Evolutionary conservation across 2,797 vertebrate species (phyloP).

Genomic region (Micropoecilia bifurca): DNA sequence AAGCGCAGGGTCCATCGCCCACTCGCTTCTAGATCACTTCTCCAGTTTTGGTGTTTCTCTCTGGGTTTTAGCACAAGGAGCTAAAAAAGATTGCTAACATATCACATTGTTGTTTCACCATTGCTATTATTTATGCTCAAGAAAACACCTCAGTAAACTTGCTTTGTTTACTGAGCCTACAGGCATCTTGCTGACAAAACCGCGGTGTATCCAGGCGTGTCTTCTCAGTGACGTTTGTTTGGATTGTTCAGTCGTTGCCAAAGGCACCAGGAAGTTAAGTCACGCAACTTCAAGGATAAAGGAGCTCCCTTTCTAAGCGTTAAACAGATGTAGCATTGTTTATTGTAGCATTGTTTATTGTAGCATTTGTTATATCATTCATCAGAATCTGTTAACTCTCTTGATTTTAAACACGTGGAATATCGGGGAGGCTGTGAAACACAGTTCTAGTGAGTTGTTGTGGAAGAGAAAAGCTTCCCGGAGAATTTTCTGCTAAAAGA

Average conservation of each 20-base stretch:
- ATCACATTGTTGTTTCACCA: not conserved
- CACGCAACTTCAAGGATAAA: not conserved
- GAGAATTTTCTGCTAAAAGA: not conserved
- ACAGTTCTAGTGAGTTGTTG: not conserved
- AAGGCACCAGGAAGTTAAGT: slow-evolving; percentile 1
- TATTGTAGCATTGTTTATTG: not conserved
- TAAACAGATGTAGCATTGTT: not conserved
- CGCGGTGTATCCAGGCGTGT: not conserved
- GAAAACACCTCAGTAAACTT: not conserved
- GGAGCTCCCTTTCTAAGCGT: not conserved
- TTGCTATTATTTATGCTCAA: not conserved
- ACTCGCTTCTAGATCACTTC: not conserved
- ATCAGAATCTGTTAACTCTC: not conserved
- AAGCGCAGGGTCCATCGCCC: slow-evolving; percentile 12
- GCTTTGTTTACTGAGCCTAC: not conserved
- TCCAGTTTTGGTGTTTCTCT: not conserved
- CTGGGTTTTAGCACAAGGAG: not conserved
- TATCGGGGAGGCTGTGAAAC: not conserved
- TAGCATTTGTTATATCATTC: too few relatives aligned
- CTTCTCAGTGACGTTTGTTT: not conserved
- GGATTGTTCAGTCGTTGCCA: not conserved
- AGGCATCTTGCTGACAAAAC: not conserved
- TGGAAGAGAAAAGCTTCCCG: not conserved
- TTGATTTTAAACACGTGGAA: not conserved
- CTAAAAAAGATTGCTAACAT: not conserved